Evolutionary conservation across 2,113 vertebrate genomes (phyloP).

Genomic region (Vireo altiloquus): DNA sequence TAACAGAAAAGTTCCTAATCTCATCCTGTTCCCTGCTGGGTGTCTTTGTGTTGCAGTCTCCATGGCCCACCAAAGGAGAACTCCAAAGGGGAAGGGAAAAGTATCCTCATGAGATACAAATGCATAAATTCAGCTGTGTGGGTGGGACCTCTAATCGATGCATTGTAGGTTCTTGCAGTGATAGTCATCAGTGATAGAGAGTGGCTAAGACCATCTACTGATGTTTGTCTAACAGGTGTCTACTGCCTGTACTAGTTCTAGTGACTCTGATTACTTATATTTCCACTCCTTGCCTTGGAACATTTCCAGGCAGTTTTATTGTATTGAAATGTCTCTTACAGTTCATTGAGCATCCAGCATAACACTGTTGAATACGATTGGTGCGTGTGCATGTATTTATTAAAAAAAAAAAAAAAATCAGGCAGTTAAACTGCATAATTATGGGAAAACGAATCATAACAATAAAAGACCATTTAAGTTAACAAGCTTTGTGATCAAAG

Average conservation of each 20-base stretch:
- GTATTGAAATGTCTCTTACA: constrained; percentile 82
- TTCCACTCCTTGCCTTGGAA: constrained; percentile 70
- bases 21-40: not conserved
- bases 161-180: not conserved
- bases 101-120: not conserved
- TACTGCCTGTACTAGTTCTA: constrained; percentile 43
- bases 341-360: constrained; percentile 80
- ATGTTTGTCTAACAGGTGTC: not conserved
- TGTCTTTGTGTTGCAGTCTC: not conserved
- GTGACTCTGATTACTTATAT: constrained; percentile 63
- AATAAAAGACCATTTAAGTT: constrained; percentile 80
- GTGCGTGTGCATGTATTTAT: constrained; percentile 74
- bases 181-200: constrained; percentile 12
- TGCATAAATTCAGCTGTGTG: not conserved
- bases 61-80: not conserved
- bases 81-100: not conserved
- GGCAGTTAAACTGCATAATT: constrained; percentile 72
- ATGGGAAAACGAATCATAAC: constrained; percentile 75
- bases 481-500: constrained; percentile 81
- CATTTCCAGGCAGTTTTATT: constrained; percentile 78
- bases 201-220: constrained; percentile 38
- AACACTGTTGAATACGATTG: constrained; percentile 77
- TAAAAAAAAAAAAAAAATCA: constrained; percentile 58
- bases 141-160: not conserved
- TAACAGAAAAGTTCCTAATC: constrained; percentile 55